Conservation (phyloP, 2,888 invertebrate genomes). For the Ophraella communa region DNA sequence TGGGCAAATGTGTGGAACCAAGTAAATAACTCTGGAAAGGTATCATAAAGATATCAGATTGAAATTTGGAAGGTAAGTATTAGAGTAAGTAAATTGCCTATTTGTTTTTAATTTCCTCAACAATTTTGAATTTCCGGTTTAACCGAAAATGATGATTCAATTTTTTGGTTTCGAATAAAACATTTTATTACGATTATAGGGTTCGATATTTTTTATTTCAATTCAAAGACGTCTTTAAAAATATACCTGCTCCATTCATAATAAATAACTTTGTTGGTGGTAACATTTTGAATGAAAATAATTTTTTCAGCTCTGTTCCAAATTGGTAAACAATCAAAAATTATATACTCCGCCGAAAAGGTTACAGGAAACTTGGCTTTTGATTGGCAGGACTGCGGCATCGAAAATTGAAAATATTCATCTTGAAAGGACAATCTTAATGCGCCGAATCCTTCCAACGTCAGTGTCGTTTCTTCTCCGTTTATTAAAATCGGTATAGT, state of each 20-base stretch:
- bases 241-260: slow-evolving; percentile 57
- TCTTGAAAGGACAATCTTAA: background rate
- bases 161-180: too few species aligned
- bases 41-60: too few species aligned
- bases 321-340: slow-evolving; percentile 50
- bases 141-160: too few species aligned
- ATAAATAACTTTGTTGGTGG: slow-evolving; percentile 51
- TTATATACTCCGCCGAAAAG: slow-evolving; percentile 55
- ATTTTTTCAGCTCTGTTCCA: slow-evolving; percentile 53
- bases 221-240: too few species aligned
- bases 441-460: slow-evolving; percentile 4
- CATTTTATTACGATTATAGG: too few species aligned
- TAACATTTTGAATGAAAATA: slow-evolving; percentile 57
- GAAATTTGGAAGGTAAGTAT: too few species aligned
- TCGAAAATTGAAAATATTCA: slow-evolving; percentile 4
- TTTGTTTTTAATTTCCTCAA: too few species aligned
- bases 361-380: slow-evolving; percentile 32
- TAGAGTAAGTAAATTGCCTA: too few species aligned
- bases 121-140: too few species aligned
- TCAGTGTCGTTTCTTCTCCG: background rate
- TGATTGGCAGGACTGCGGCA: slow-evolving; percentile 12
- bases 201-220: too few species aligned
- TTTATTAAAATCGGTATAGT: slow-evolving; percentile 27
- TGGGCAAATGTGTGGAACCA: too few species aligned
- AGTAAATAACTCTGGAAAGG: too few species aligned